A percentile compares a stretch with the other conserved stretches of the same genome.
phyloP scores from a whole-genome alignment of 2,888 invertebrate genomes.

The Heteromyza rotundicornis region DNA sequence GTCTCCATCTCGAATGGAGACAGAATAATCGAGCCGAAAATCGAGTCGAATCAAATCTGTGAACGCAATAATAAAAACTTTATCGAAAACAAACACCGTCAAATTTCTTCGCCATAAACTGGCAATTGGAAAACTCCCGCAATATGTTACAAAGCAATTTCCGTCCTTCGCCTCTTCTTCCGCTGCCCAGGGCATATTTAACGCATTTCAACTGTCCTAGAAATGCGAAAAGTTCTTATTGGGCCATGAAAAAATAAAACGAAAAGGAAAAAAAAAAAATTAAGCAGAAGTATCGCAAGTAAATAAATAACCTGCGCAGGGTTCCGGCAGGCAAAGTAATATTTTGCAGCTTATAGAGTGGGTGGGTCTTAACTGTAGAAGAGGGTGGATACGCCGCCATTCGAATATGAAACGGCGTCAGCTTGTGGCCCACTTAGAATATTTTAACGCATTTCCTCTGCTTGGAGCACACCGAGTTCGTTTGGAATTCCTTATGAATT shows the following conservation, averaged over 20 bases:
- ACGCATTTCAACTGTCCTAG: slow-evolving; percentile 11
- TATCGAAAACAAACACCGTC: slow-evolving; percentile 5
- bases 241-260: slow-evolving; percentile 31
- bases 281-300: slow-evolving; percentile 29
- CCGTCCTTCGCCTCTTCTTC: not conserved
- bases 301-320: slow-evolving; percentile 47
- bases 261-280: slow-evolving; percentile 29
- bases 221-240: slow-evolving; percentile 27
- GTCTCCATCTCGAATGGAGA: not conserved
- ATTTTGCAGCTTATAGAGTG: not conserved
- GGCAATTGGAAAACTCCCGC: slow-evolving; percentile 28
- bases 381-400: slow-evolving; percentile 9
- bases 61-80: slow-evolving; percentile 8
- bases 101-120: slow-evolving; percentile 8
- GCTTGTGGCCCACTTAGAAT: slow-evolving; percentile 62
- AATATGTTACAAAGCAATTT: slow-evolving; percentile 42
- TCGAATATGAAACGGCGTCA: no score
- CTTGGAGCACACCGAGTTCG: no score
- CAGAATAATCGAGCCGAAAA: not conserved
- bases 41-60: slow-evolving; percentile 7
- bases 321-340: slow-evolving; percentile 19
- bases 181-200: not conserved
- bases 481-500: slow-evolving; percentile 63
- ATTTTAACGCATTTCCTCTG: slow-evolving; percentile 50
- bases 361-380: no score